These are phyloP conservation scores for Argyresthia albistria DNA, from an alignment of 2,888 invertebrate genomes.

Conservation along the genomic window DNA sequence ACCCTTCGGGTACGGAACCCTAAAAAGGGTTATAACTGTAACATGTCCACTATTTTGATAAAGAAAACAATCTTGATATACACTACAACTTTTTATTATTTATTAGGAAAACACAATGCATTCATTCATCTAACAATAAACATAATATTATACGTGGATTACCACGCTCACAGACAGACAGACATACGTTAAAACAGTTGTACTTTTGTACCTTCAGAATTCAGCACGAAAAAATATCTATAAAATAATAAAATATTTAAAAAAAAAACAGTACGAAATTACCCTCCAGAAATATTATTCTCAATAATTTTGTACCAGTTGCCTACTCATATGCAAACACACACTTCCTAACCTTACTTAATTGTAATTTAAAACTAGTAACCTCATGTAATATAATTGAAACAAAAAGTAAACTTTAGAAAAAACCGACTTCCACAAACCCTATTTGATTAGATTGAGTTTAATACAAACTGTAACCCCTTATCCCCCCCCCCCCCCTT, in stretches of 20 bases:
- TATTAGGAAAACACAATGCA: conserved; percentile 69
- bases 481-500: too few species aligned
- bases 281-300: not conserved
- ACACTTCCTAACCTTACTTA: too few species aligned
- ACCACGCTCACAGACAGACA: conserved; percentile 7
- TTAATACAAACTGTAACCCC: too few species aligned
- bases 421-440: too few species aligned
- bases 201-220: conserved; percentile 52
- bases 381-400: too few species aligned
- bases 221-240: conserved; percentile 37
- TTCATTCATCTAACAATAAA: conserved; percentile 56
- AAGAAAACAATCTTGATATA: too few species aligned
- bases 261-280: not conserved
- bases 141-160: conserved; percentile 47
- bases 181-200: conserved; percentile 26
- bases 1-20: too few species aligned
- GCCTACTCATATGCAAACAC: not conserved
- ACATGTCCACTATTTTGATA: too few species aligned
- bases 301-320: not conserved
- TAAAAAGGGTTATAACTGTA: too few species aligned
- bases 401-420: too few species aligned
- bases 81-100: conserved; percentile 18
- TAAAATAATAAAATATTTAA: conserved; percentile 26
- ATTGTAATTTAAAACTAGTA: too few species aligned
- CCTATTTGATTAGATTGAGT: too few species aligned